Evolutionary conservation across 2,888 invertebrate genomes (phyloP).

Genomic region (Chrysina gloriosa): DNA sequence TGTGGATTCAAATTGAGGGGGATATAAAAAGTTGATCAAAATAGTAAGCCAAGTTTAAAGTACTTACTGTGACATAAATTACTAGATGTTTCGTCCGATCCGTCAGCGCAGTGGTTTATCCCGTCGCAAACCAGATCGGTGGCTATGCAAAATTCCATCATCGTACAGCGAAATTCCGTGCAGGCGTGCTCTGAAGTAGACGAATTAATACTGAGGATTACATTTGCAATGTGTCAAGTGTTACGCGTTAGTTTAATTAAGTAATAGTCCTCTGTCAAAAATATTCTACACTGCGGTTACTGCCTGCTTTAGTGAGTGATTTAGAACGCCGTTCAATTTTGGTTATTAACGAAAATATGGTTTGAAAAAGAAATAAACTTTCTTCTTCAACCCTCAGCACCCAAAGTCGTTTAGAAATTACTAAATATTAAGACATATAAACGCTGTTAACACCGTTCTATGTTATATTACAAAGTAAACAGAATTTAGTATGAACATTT

Average conservation of each 20-base stretch:
- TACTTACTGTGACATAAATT: conserved; percentile 87
- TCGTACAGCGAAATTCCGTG: conserved; percentile 88
- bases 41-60: neutral
- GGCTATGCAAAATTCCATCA: conserved; percentile 91
- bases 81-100: conserved; percentile 89
- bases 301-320: neutral
- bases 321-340: too few relatives aligned
- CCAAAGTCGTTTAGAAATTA: too few relatives aligned
- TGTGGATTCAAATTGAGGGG: too few relatives aligned
- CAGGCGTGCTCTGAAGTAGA: conserved; percentile 82
- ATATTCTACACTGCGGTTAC: conserved; percentile 1
- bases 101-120: conserved; percentile 93
- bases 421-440: too few relatives aligned
- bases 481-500: too few relatives aligned
- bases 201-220: conserved; percentile 14
- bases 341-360: too few relatives aligned
- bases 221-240: neutral
- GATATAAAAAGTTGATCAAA: too few relatives aligned
- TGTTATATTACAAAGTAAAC: too few relatives aligned
- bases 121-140: conserved; percentile 92
- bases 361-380: too few relatives aligned
- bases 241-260: conserved; percentile 12
- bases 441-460: too few relatives aligned
- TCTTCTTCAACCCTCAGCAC: too few relatives aligned
- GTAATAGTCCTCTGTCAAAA: conserved; percentile 4